These are phyloP conservation scores for Ailurus styani DNA, from an alignment of 2,113 vertebrate species.

Conservation along the genomic window DNA sequence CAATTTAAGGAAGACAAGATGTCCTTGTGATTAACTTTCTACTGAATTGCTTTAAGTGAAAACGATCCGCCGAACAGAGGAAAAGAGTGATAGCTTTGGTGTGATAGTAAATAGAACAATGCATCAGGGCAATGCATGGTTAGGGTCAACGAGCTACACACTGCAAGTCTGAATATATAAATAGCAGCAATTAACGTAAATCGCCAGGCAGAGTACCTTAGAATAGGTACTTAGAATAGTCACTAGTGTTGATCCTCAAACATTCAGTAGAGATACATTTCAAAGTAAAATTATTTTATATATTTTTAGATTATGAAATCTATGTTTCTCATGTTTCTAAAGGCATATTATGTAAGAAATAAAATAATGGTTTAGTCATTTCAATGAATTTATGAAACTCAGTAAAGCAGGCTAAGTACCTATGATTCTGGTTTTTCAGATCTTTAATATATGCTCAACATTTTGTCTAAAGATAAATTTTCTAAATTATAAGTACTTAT, in stretches of 20 bases:
- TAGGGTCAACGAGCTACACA: neutral
- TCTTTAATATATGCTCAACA: constrained; percentile 32
- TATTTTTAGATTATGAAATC: constrained; percentile 29
- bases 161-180: neutral
- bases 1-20: constrained; percentile 52
- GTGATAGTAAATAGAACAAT: constrained; percentile 5
- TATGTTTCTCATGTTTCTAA: constrained; percentile 11
- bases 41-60: constrained; percentile 32
- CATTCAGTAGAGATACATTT: neutral
- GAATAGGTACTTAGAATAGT: neutral
- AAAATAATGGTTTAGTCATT: neutral
- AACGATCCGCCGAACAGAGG: neutral
- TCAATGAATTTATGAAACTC: constrained; percentile 11
- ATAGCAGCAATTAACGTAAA: neutral
- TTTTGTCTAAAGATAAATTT: constrained; percentile 1
- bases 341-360: neutral
- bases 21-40: constrained; percentile 45
- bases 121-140: neutral
- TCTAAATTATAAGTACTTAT: neutral
- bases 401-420: neutral
- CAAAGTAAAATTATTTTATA: neutral
- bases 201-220: neutral
- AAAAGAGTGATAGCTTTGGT: neutral
- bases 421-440: constrained; percentile 6
- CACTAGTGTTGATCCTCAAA: neutral